A percentile compares a stretch with the other conserved stretches of the same genome.
Evolutionary conservation across 2,888 invertebrate genomes (phyloP).

Genomic region (Apodemia mormo): DNA sequence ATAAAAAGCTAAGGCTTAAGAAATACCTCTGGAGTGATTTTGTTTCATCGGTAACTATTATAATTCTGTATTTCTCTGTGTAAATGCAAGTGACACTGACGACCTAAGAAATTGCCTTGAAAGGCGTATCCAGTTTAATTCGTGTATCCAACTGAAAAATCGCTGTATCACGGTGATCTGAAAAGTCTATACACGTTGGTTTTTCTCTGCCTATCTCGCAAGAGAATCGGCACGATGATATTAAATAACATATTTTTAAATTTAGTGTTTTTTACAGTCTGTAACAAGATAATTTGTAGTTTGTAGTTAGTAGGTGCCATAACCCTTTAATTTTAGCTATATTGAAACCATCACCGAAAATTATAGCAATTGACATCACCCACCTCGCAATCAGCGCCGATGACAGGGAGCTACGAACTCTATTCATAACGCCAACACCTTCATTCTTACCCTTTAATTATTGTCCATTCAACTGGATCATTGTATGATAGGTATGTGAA

Average conservation of each 20-base stretch:
- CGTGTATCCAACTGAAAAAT: no score
- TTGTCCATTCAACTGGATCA: neutral
- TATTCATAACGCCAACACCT: neutral
- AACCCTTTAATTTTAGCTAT: neutral
- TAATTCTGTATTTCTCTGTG: no score
- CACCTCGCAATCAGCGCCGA: slow-evolving; percentile 2
- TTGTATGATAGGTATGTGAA: neutral
- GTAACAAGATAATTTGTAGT: neutral
- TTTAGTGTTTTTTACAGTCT: neutral
- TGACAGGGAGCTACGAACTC: neutral
- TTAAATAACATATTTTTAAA: neutral
- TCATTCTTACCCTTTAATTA: neutral
- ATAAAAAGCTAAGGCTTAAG: no score
- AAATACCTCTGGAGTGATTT: no score
- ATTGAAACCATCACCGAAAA: neutral
- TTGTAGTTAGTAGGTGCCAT: neutral
- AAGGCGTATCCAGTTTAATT: no score
- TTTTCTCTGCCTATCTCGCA: no score
- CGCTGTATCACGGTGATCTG: no score
- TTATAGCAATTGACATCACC: neutral
- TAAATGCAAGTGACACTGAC: no score
- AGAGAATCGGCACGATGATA: no score
- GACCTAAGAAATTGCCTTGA: no score
- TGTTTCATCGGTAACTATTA: no score
- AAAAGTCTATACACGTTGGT: no score